Base-by-base conservation (phyloP, 2,888 invertebrate species). In the Ormyrus nitidulus region DNA sequence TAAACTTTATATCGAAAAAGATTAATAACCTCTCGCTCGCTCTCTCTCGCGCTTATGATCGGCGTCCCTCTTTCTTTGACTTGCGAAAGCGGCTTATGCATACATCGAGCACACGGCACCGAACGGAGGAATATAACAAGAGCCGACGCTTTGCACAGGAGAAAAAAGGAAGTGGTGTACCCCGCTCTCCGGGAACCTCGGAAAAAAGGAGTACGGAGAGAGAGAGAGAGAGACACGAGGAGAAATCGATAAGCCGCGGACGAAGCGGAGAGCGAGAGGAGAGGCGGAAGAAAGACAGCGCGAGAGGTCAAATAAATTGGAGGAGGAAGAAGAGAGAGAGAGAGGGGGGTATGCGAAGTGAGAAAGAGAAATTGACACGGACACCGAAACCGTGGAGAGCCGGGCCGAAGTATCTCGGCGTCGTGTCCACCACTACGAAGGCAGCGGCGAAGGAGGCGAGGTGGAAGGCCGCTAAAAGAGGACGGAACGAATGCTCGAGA, bases 401-500 rank as follows among this genome's bases (percentile, higher is more conserved):
- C 77, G 75, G 74, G 64, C 82, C 81, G 79, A 64, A 80, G 85
- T 56, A 71, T 72, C 59, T 66, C 65, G 44, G 56, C 53, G 58
- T 53, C 65, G 64, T 68, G 72, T 77, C 71, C 71, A 58, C 62
- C 49, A 54, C 71, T 49, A 59, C 49, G 49, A 44, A 10, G 62
- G 6, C 58, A 46, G 53, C 13, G 11, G 44, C 11, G 51, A 56
- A 61, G 19, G n/a, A 65, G 53, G 34, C 44, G n/a, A 61, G 53
- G 53, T 61, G 54, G 71, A 72, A 61, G 72, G 65, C 59, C 53
- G 81, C 84, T 77, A 79, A 83, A 83, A 86, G 87, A 87, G 85
- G 85, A 87, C 84, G 83, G 86, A 86, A 86, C 59, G 58, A 68
- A 54, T 62, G 58, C 54, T 44, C 49, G 75, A 70, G 72, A 80